A percentile compares a stretch with the other conserved stretches of the same genome.
These are phyloP conservation scores for Melanocharis versteri DNA, from an alignment of 2,113 vertebrate genomes.

Conservation along the genomic window DNA sequence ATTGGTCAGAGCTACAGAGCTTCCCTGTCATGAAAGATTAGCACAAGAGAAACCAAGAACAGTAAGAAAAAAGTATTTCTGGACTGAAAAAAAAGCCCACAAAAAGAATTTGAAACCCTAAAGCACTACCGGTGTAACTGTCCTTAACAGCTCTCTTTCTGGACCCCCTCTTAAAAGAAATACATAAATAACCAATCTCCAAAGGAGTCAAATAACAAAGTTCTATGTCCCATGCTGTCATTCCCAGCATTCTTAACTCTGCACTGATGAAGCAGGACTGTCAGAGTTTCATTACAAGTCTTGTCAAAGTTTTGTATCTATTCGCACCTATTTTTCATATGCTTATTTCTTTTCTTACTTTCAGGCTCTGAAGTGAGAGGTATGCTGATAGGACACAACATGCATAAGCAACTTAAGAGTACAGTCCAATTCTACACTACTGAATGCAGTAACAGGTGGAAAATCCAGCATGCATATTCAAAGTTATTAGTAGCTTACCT, in stretches of 20 bases:
- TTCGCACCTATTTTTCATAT: neutral
- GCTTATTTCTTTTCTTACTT: neutral
- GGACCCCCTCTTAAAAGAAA: neutral
- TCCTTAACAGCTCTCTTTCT: neutral
- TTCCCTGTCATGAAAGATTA: neutral
- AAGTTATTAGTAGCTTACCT: neutral
- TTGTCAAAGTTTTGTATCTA: neutral
- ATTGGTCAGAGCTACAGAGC: neutral
- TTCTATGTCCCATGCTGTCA: neutral
- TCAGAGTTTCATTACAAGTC: neutral
- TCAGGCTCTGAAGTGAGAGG: neutral
- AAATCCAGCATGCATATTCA: neutral
- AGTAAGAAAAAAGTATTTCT: neutral
- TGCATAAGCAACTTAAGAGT: neutral
- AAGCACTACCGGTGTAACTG: neutral
- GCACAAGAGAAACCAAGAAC: neutral
- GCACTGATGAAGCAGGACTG: neutral
- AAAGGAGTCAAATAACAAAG: neutral
- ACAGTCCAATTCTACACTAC: neutral
- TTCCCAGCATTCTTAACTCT: neutral
- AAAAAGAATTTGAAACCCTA: neutral
- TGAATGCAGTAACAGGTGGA: neutral
- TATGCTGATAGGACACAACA: neutral
- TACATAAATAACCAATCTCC: neutral
- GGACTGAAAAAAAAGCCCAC: neutral